Percentiles rank a stretch among this genome's conserved stretches.
Evolutionary conservation across 37 sponge, comb jelly and placozoan genomes (phyloP).

Genomic region (Dysidea cf. avara): DNA sequence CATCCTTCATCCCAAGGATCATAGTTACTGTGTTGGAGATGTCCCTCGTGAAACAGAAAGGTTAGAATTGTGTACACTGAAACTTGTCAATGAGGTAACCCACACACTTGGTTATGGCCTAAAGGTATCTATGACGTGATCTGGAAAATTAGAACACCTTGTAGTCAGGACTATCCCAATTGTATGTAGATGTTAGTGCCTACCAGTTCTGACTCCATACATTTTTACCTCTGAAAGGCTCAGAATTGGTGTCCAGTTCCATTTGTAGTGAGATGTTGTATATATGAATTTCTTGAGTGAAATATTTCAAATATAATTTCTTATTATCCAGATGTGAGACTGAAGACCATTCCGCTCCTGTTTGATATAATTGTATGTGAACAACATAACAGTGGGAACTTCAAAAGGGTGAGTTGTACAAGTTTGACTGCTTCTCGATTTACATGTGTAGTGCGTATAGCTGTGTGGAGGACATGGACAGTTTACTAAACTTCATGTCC

Average conservation of each 20-base stretch:
- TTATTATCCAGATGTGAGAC: conserved; percentile 25
- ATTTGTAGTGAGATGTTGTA: conserved; percentile 4
- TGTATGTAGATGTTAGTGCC: too few relatives aligned
- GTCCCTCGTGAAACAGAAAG: conserved; percentile 44
- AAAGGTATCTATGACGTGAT: background rate
- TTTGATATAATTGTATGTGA: conserved; percentile 59
- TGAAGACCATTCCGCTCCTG: conserved; percentile 43
- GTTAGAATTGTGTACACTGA: background rate
- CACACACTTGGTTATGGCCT: background rate
- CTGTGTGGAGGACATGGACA: too few relatives aligned
- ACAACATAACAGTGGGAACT: conserved; percentile 30
- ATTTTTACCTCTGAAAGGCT: too few relatives aligned
- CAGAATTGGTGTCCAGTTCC: conserved; percentile 11
- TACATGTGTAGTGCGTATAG: too few relatives aligned
- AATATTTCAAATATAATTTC: background rate
- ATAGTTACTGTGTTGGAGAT: conserved; percentile 48
- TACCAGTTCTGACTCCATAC: too few relatives aligned
- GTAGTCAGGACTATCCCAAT: too few relatives aligned
- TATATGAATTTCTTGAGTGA: too few relatives aligned
- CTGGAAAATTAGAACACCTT: background rate
- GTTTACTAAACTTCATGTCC: too few relatives aligned
- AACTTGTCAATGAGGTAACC: background rate
- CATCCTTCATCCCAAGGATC: conserved; percentile 56
- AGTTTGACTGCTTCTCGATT: too few relatives aligned
- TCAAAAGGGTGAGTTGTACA: conserved; percentile 65